phyloP scores from a whole-genome alignment of 2,797 vertebrate species.

The Limosa lapponica region DNA sequence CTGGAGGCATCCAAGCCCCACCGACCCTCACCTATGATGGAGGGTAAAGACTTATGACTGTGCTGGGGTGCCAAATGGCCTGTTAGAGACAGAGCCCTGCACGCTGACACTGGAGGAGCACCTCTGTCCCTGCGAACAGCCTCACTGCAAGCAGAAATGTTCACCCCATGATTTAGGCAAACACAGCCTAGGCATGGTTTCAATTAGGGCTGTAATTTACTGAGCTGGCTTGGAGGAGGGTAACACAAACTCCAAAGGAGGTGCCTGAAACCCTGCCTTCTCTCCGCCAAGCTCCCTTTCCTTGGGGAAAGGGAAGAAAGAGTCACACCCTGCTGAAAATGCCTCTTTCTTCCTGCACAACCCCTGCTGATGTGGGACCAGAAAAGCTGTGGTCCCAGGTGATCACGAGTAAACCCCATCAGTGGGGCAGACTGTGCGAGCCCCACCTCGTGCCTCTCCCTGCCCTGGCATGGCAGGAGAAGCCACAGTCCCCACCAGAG shows the following conservation, averaged over 20 bases:
- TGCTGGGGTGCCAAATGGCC: neutral
- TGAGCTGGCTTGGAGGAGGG: neutral
- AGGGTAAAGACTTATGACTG: neutral
- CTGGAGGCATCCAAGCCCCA: neutral
- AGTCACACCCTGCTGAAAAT: neutral
- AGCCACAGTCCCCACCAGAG: neutral
- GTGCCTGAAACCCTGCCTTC: neutral
- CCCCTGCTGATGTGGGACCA: neutral
- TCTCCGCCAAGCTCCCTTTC: neutral
- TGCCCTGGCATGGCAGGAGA: neutral
- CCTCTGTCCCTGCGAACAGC: neutral
- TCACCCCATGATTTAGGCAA: accelerated
- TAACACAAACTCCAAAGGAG: neutral
- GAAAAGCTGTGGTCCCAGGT: neutral
- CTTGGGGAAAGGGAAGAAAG: neutral
- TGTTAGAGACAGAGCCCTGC: neutral
- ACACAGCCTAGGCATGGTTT: neutral
- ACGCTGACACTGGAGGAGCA: accelerated
- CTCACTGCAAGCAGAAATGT: neutral
- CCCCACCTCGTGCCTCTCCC: neutral
- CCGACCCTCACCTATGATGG: accelerated
- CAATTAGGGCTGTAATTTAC: neutral
- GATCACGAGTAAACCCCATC: neutral
- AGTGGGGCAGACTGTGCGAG: neutral
- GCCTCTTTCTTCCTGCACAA: neutral